Evolutionary conservation across 2,113 vertebrate genomes (phyloP).

Genomic region (Ariopsis seemanni): DNA sequence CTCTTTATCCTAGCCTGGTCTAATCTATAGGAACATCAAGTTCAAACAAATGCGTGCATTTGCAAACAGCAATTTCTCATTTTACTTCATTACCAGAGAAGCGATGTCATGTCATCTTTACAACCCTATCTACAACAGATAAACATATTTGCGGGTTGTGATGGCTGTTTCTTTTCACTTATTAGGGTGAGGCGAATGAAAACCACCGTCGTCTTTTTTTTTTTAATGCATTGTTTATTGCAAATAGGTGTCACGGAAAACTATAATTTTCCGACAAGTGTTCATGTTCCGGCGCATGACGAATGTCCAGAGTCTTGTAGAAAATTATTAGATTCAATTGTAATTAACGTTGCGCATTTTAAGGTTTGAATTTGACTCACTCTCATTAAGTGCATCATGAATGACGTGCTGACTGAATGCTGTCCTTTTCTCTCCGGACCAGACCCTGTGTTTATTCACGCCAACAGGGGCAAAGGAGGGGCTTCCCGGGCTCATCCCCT

Average conservation of each 20-base stretch:
- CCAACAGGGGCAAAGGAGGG: constrained; percentile 90
- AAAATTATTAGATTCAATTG: not conserved
- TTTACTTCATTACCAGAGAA: constrained; percentile 6
- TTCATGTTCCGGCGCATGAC: not conserved
- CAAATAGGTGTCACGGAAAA: not conserved
- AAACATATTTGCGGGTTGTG: not conserved
- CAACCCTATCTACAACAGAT: not conserved
- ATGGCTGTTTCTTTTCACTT: not conserved
- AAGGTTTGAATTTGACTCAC: not conserved
- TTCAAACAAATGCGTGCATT: not conserved
- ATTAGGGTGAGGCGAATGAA: not conserved
- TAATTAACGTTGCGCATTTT: no score
- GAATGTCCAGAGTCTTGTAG: not conserved
- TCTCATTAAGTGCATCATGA: not conserved
- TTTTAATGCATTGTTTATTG: not conserved
- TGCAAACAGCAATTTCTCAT: not conserved
- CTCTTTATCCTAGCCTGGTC: not conserved
- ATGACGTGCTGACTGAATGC: not conserved
- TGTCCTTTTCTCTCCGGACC: constrained; percentile 7
- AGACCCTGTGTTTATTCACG: constrained; percentile 95
- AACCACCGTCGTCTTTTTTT: not conserved
- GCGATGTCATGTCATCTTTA: constrained; percentile 3
- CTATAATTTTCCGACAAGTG: not conserved
- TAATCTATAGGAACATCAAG: constrained; percentile 22
- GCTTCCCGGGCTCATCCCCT: constrained; percentile 84